Conservation (phyloP, 2,113 vertebrate genomes). For the Syngnathus scovelli region DNA sequence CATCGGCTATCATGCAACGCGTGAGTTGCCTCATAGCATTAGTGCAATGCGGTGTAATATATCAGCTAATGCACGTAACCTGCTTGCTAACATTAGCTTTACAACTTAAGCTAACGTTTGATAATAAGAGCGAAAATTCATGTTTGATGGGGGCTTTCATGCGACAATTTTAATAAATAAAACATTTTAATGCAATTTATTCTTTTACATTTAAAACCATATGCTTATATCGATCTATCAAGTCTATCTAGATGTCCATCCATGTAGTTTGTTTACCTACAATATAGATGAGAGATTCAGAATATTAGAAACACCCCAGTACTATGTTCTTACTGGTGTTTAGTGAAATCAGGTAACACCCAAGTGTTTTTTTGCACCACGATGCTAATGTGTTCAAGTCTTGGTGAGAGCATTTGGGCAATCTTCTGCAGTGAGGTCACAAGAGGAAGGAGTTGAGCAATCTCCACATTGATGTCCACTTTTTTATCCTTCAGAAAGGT, state of each 20-base stretch:
- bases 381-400: neutral
- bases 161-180: neutral
- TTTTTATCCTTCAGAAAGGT: neutral
- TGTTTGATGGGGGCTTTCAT: neutral
- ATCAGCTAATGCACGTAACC: slow-evolving; percentile 36
- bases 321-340: neutral
- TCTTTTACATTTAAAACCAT: neutral
- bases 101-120: slow-evolving; percentile 20
- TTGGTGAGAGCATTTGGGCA: neutral
- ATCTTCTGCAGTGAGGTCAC: slow-evolving; percentile 10
- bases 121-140: neutral
- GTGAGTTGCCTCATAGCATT: neutral
- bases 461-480: neutral
- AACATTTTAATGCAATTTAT: neutral
- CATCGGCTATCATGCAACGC: neutral
- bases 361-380: neutral
- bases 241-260: neutral
- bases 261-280: neutral
- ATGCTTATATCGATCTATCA: neutral
- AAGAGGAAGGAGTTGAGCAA: neutral
- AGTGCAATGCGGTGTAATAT: slow-evolving; percentile 21
- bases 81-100: slow-evolving; percentile 46
- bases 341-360: neutral
- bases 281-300: neutral
- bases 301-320: neutral